Evolutionary conservation across 1,140 invertebrate genomes (phyloP), one percentile per base, ranked within the genome.

Genomic region (Solenopsis invicta): DNA sequence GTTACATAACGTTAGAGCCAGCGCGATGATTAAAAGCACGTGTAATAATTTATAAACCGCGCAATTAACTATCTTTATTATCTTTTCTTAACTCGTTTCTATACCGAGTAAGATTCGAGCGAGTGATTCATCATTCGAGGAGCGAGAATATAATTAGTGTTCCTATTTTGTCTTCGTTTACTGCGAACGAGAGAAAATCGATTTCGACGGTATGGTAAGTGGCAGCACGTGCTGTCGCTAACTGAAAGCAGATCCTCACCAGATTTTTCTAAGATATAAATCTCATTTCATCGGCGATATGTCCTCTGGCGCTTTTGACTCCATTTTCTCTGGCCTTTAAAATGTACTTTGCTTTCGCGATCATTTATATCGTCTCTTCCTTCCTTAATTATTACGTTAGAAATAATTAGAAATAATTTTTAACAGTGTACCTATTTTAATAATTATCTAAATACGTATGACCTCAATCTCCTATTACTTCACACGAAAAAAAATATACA

Each of bases 221-320:
- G 52, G 16, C 80, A 41, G 62, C 85, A 86, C 76, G 76, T 64
- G 76, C 62, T 59, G 24, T 34, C 50, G 10, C 13, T 86, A 69
- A 87, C 48, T 86, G 71, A 37, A 86, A 86, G 12, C 84, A 87
- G 86, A 86, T 59, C 66, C 29, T 86, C 16, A 34, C 13, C 37
- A 41, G 34, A 81, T 24, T 52, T 67, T 72, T 69, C 18, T 21
- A 12, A 81, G 61, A 74, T 37, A 74, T 74, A 75, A 75, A 75
- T 84, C 24, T 59, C 10, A 41, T 50, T 10, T 61, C 41, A 24
- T 37, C 29, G 37, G 16, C 12, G 29, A 67, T 37, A 67, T 45
- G 13, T 71, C 34, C 37, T 9, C 29, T 9, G n/a, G 1, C 16
- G n/a, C 0, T 21, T 48, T 61, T 81, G 48, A 18, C 13, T 16